phyloP scores from a whole-genome alignment of 2,113 vertebrate genomes.

The Hippocampus guttulatus region DNA sequence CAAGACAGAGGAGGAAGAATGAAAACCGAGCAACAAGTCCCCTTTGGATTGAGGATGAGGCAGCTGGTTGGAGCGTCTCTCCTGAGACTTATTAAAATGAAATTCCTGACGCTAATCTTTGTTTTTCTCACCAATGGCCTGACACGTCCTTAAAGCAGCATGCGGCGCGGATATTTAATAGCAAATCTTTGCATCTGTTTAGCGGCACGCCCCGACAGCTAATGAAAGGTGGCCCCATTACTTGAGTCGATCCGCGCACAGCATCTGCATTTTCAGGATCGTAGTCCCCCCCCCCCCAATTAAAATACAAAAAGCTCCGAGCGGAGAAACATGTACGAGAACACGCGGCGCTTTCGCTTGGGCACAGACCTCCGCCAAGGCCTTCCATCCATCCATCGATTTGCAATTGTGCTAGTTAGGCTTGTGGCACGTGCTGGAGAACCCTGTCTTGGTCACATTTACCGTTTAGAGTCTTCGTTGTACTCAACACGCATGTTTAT shows the following conservation, averaged over 20 bases:
- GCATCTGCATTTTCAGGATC: constrained; percentile 13
- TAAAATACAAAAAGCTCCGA: constrained; percentile 1
- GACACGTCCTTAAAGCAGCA: constrained; percentile 63
- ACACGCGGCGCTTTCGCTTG: not conserved
- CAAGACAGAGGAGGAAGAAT: constrained; percentile 2
- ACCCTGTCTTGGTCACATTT: too few species aligned
- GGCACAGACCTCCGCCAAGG: not conserved
- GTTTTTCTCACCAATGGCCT: constrained; percentile 62
- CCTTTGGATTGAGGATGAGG: constrained; percentile 51
- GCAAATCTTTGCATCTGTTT: constrained; percentile 53
- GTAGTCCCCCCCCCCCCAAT: not conserved
- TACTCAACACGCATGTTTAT: too few species aligned
- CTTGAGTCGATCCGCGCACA: constrained; percentile 35
- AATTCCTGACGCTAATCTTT: constrained; percentile 73
- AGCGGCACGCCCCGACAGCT: constrained; percentile 48
- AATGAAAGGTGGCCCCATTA: constrained; percentile 27
- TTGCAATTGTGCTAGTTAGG: too few species aligned
- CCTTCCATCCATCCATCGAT: too few species aligned
- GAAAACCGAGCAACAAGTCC: constrained; percentile 61
- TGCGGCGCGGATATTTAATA: constrained; percentile 69
- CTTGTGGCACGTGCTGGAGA: too few species aligned
- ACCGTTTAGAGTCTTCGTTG: too few species aligned
- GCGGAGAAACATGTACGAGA: constrained; percentile 1
- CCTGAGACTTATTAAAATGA: constrained; percentile 70
- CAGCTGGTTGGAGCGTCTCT: constrained; percentile 60